Evolutionary conservation across 2,797 vertebrate species (phyloP).

Genomic region (Luscinia megarhynchos): DNA sequence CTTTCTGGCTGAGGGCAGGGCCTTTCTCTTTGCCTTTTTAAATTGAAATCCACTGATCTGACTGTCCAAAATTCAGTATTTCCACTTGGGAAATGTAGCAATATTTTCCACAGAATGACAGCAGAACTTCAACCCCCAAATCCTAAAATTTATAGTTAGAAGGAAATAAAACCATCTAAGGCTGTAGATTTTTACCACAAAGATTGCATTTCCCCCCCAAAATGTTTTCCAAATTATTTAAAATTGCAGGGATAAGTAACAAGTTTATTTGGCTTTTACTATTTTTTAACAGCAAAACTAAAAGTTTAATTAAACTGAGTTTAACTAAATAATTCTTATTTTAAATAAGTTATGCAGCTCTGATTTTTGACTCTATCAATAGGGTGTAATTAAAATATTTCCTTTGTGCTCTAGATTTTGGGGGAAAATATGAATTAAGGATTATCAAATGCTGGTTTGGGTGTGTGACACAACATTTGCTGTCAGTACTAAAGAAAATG

Average conservation of each 20-base stretch:
- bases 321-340: background rate
- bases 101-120: background rate
- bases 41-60: background rate
- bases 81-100: background rate
- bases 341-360: background rate
- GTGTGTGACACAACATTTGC: background rate
- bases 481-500: background rate
- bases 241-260: background rate
- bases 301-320: background rate
- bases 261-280: background rate
- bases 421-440: background rate
- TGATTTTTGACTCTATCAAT: fast-evolving
- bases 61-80: background rate
- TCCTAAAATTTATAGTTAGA: background rate
- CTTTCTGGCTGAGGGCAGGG: background rate
- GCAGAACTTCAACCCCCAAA: background rate
- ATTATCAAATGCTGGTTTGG: background rate
- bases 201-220: background rate
- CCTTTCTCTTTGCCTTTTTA: background rate
- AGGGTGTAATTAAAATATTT: background rate
- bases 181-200: background rate
- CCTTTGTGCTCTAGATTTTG: background rate
- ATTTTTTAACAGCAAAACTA: background rate
- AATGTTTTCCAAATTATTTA: background rate
- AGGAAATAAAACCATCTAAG: background rate